Conservation (phyloP, 2,888 invertebrate genomes). For the Tenthredo livida region DNA sequence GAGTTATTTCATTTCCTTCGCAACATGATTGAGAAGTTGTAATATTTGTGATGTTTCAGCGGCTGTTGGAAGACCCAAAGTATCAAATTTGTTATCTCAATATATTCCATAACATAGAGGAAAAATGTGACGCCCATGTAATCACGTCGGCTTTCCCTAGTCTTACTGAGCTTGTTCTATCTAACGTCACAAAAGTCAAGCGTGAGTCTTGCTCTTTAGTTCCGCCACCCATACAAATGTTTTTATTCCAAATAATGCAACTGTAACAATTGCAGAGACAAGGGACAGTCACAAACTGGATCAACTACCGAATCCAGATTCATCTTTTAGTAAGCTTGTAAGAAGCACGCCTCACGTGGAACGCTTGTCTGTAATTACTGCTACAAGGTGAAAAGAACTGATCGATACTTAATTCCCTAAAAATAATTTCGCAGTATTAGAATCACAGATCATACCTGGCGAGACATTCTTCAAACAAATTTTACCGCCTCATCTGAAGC, state of each 20-base stretch:
- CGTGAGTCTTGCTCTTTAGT: background rate
- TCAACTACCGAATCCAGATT: background rate
- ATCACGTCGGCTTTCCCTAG: background rate
- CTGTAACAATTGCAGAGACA: background rate
- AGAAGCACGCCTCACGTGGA: background rate
- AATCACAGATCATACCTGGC: background rate
- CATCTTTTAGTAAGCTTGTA: background rate
- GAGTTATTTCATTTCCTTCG: background rate
- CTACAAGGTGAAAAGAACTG: background rate
- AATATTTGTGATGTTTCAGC: slow-evolving; percentile 2
- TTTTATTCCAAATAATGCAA: background rate
- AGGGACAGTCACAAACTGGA: background rate
- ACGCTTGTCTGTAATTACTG: background rate
- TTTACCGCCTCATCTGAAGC: background rate
- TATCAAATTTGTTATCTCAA: background rate
- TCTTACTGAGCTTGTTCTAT: background rate
- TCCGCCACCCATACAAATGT: background rate
- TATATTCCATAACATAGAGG: background rate
- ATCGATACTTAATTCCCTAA: background rate
- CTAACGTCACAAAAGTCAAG: background rate
- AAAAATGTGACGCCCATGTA: background rate
- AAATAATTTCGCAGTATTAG: background rate
- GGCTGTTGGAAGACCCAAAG: background rate
- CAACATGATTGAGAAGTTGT: background rate
- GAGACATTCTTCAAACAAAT: background rate